Evolutionary conservation across 2,888 invertebrate genomes (phyloP), one percentile per base, ranked within the genome.

Genomic region (Cerceris ruficornis): DNA sequence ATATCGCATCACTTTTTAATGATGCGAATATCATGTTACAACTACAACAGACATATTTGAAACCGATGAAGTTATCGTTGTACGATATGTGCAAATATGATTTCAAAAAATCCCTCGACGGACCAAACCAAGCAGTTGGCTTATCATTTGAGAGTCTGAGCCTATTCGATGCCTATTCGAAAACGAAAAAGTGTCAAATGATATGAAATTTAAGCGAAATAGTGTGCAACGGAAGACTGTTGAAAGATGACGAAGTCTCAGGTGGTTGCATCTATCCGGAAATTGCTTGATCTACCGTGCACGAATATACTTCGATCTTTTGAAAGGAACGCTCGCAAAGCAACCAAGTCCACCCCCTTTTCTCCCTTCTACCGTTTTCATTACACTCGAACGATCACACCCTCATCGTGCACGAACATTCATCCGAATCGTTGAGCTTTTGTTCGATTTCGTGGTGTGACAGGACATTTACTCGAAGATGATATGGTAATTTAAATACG

Each of bases 281-380:
- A 17, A 28, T 46, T 13, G 17, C 49, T 55, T 55, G 65, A 55
- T 65, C 42, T 9, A 11, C 41, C 41, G 41, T 55, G 65, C 65
- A 55, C 55, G 65, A 15, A 43, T 58, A 58, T 46, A 13, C 52
- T 61, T 61, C 61, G 61, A 46, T 61, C 61, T 61, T 62, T 62
- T 49, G 62, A 17, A 57, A 17, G 67, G 67, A 50, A 62, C 50
- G 58, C 43, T 67, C 49, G 65, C 55, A 65, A 65, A 65, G 55
- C 55, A 65, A 65, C 57, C 57, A 17, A 67, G 57, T 6, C 58
- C 43, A 7, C 50, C 68, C 14, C 66, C 9, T 60, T 73, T 52
- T 42, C 69, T 39, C 75, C 78, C 76, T 72, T 79, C 76, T 72
- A 79, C 76, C 74, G 60, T 72, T 71, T 69, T 55, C 64, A 46